A percentile compares a stretch with the other conserved stretches of the same genome.
Evolutionary conservation across 2,888 invertebrate species (phyloP).

Genomic region (Aphidius colemani): DNA sequence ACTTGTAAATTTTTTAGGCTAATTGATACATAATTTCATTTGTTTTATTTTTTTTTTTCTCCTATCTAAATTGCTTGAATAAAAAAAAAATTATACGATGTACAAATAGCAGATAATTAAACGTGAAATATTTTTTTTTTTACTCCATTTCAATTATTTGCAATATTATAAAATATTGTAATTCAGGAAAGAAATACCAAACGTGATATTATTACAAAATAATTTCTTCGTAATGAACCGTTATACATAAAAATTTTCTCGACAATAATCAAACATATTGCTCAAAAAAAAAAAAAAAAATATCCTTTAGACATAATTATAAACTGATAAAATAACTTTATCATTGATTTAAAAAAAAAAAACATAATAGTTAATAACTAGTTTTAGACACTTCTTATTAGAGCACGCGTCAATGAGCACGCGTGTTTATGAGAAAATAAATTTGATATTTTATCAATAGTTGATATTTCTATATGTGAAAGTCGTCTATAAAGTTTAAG

Average conservation of each 20-base stretch:
- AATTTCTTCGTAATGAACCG: slow-evolving; percentile 1
- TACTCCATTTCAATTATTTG: slow-evolving; percentile 5
- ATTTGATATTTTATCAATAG: neutral
- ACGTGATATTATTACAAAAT: slow-evolving; percentile 39
- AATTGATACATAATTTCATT: slow-evolving; percentile 9
- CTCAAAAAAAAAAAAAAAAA: slow-evolving; percentile 8
- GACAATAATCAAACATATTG: slow-evolving; percentile 1
- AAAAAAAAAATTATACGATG: no score
- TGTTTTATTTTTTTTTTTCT: slow-evolving; percentile 1
- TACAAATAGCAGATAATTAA: no score
- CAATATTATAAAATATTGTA: slow-evolving; percentile 14
- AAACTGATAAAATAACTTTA: no score
- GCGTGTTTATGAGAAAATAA: slow-evolving; percentile 8
- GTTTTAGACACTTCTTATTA: slow-evolving; percentile 30
- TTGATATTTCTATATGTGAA: slow-evolving; percentile 10
- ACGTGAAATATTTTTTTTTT: neutral
- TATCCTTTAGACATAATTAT: neutral
- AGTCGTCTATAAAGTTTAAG: slow-evolving; percentile 3
- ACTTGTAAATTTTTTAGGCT: slow-evolving; percentile 4
- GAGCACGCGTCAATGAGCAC: slow-evolving; percentile 32
- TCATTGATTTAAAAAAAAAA: no score
- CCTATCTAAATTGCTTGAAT: neutral
- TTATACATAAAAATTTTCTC: neutral
- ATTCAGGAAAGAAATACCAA: slow-evolving; percentile 38
- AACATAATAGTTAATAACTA: neutral